Percentiles rank a stretch among this genome's conserved stretches.
Evolutionary conservation across 2,888 invertebrate species (phyloP).

Genomic region (Caenorhabditis macrosperma): DNA sequence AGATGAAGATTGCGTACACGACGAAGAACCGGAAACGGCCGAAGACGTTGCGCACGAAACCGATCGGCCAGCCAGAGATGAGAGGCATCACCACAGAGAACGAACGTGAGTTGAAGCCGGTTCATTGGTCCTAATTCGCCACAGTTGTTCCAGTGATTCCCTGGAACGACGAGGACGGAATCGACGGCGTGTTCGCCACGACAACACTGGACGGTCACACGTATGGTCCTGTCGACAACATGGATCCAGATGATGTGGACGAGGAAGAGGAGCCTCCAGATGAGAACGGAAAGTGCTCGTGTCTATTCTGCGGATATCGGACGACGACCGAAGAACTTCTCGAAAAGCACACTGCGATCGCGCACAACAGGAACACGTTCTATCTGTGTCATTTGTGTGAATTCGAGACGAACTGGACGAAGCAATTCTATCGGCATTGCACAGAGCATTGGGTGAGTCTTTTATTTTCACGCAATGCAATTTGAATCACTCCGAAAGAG

Average conservation of each 20-base stretch:
- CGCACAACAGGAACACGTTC: constrained; percentile 84
- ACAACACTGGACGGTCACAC: constrained; percentile 50
- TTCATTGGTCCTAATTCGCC: neutral
- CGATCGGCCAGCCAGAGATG: neutral
- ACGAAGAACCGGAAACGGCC: constrained; percentile 27
- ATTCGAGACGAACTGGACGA: constrained; percentile 85
- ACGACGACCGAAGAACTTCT: constrained; percentile 64
- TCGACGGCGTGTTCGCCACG: constrained; percentile 69
- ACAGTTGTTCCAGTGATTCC: constrained; percentile 54
- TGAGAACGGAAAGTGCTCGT: constrained; percentile 60
- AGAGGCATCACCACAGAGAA: constrained; percentile 30
- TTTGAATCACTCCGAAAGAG: too few species aligned
- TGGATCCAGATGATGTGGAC: constrained; percentile 63
- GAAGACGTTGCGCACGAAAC: constrained; percentile 2
- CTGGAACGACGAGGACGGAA: constrained; percentile 67
- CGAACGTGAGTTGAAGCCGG: constrained; percentile 51
- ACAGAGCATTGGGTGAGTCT: constrained; percentile 80
- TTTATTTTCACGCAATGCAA: too few species aligned
- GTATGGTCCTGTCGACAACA: constrained; percentile 58
- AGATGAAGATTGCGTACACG: constrained; percentile 52
- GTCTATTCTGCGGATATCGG: constrained; percentile 63
- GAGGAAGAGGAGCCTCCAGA: constrained; percentile 65
- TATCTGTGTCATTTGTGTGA: constrained; percentile 85
- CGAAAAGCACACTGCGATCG: constrained; percentile 82
- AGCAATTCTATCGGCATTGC: constrained; percentile 85